Evolutionary conservation across 2,113 vertebrate genomes (phyloP), one percentile per base, ranked within the genome.

Genomic region (Plotosus lineatus): DNA sequence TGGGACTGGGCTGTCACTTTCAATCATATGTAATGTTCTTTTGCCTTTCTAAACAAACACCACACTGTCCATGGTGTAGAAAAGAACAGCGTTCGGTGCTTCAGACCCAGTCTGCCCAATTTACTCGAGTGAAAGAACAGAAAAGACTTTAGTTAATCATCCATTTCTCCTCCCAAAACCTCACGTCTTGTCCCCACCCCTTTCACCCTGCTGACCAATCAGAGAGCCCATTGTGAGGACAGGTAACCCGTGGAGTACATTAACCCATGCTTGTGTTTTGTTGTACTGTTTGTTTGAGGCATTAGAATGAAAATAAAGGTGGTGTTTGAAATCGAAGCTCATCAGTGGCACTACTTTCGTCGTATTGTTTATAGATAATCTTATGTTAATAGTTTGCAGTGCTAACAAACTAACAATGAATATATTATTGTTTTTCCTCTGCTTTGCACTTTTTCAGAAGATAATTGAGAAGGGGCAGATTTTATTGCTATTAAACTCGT

Each of bases 191-290:
- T 84, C 17, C 83, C 80, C 72, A 14, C 48, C 46, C 55, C 80
- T 82, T 72, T 66, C 28, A 91, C 88, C 87, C 65, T 80, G 81
- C 83, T 90, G 90, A 89, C 86, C 86, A 87, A 11, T 84, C 82
- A 58, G 81, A 82, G 79, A 84, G 69, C 83, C 69, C 46, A 33
- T 6, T 83, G 61, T 66, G 40, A 76, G 40, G 78, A 83, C 87
- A 91, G 89, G 92, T 92, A 90, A 92, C 77, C 60, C 83, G 79
- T 79, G 82, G 77, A 81, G 80, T 74, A 15, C 69, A 36, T 33
- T 69, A 21, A 28, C 1, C 26, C 46, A 17, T 44, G 17, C 19
- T 7, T 75, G 36, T 50, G 6, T 65, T 19, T 50, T 58, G 9
- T 44, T 68, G 66, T 51, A 28, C 19, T 79, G 61, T 71, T 65